phyloP scores from a whole-genome alignment of 2,888 invertebrate species.

The Physocephala rufipes region DNA sequence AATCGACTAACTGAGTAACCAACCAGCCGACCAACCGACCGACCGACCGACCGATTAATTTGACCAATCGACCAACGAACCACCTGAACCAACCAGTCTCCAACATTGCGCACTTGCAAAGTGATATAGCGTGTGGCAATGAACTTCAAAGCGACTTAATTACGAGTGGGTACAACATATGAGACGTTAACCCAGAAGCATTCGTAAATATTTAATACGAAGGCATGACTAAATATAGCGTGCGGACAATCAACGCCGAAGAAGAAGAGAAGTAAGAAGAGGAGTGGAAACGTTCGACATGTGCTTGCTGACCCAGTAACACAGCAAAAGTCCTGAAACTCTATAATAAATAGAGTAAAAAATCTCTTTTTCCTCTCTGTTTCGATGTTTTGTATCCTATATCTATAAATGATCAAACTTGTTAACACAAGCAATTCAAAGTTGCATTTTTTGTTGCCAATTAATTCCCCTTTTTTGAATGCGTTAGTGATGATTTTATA shows the following conservation, averaged over 20 bases:
- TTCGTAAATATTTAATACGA: conserved; percentile 22
- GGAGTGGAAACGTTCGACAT: not conserved
- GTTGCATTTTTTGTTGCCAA: not conserved
- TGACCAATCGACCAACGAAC: no score
- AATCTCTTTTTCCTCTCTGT: not conserved
- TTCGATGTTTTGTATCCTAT: not conserved
- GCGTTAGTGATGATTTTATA: no score
- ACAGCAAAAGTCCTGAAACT: conserved; percentile 26
- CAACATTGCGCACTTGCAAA: conserved; percentile 6
- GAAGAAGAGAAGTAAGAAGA: no score
- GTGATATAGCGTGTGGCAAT: conserved; percentile 8
- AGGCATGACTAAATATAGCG: conserved; percentile 21
- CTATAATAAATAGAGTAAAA: not conserved
- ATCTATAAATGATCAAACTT: not conserved
- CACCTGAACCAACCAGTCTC: not conserved
- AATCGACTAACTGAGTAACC: no score
- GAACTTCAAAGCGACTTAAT: conserved; percentile 28
- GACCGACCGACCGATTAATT: no score
- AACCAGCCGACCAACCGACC: no score
- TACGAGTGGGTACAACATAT: conserved; percentile 11
- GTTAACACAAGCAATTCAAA: not conserved
- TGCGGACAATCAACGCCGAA: not conserved
- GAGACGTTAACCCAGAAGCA: conserved; percentile 33
- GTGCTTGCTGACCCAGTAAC: conserved; percentile 34
- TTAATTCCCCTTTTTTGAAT: no score